A percentile compares a stretch with the other conserved stretches of the same genome.
Evolutionary conservation across 2,888 invertebrate species (phyloP).

Genomic region (Meliscaeva auricollis): DNA sequence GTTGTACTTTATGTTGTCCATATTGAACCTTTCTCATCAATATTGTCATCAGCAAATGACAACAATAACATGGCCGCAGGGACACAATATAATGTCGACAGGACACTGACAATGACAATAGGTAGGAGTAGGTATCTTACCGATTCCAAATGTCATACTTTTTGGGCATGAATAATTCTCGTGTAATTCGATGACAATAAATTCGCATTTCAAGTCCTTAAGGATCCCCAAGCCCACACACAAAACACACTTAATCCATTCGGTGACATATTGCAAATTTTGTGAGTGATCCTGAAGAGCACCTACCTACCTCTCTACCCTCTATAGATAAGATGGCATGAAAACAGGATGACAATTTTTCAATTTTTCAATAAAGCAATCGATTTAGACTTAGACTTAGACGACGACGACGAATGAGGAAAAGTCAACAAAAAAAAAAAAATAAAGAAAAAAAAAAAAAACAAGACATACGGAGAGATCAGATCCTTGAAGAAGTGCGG

Average conservation of each 20-base stretch:
- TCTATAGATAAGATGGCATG: too few relatives aligned
- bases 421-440: slow-evolving; percentile 6
- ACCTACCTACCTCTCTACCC: background rate
- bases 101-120: slow-evolving; percentile 25
- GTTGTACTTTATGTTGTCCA: too few relatives aligned
- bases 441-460: background rate
- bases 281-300: background rate
- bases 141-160: slow-evolving; percentile 60
- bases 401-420: background rate
- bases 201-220: slow-evolving; percentile 59
- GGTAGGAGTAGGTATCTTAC: background rate
- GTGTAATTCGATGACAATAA: slow-evolving; percentile 73
- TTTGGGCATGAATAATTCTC: slow-evolving; percentile 72
- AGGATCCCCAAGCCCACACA: slow-evolving; percentile 64
- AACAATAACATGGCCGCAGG: slow-evolving; percentile 68
- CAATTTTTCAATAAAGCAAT: slow-evolving; percentile 69
- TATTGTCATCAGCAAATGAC: slow-evolving; percentile 70
- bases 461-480: too few relatives aligned
- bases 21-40: slow-evolving; percentile 52
- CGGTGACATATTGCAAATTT: slow-evolving; percentile 61
- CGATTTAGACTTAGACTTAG: slow-evolving; percentile 58
- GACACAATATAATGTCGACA: slow-evolving; percentile 36
- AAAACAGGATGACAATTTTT: slow-evolving; percentile 46
- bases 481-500: slow-evolving; percentile 20
- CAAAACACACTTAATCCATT: background rate